Evolutionary conservation across 2,888 invertebrate genomes (phyloP).

Genomic region (Drosophila mulleri): DNA sequence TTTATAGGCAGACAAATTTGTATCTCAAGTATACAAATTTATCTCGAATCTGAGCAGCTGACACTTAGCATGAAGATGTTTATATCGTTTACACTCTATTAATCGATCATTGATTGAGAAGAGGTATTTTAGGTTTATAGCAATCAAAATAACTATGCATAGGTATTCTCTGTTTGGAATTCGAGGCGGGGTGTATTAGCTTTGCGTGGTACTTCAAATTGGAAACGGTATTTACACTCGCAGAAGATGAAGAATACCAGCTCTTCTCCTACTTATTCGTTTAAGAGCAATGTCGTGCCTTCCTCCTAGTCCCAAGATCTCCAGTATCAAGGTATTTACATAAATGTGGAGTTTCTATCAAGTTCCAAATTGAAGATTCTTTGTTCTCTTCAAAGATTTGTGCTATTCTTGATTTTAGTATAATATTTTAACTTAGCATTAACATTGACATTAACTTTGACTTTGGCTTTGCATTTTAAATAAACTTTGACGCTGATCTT

Average conservation of each 20-base stretch:
- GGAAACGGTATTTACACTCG: too few species aligned
- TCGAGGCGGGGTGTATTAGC: neutral
- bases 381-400: too few species aligned
- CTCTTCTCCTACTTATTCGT: too few species aligned
- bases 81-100: neutral
- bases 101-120: neutral
- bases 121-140: neutral
- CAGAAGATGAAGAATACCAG: neutral
- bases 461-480: neutral
- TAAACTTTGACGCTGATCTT: neutral
- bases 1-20: neutral
- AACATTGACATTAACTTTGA: neutral
- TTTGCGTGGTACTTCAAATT: neutral
- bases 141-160: neutral
- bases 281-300: too few species aligned
- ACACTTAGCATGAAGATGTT: neutral
- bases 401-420: neutral
- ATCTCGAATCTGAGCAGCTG: neutral
- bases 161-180: neutral
- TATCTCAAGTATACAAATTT: neutral
- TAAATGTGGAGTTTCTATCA: neutral
- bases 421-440: neutral
- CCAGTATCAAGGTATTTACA: neutral
- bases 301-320: neutral
- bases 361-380: neutral